Evolutionary conservation across 2,797 vertebrate species (phyloP).

Genomic region (Monodelphis domestica): DNA sequence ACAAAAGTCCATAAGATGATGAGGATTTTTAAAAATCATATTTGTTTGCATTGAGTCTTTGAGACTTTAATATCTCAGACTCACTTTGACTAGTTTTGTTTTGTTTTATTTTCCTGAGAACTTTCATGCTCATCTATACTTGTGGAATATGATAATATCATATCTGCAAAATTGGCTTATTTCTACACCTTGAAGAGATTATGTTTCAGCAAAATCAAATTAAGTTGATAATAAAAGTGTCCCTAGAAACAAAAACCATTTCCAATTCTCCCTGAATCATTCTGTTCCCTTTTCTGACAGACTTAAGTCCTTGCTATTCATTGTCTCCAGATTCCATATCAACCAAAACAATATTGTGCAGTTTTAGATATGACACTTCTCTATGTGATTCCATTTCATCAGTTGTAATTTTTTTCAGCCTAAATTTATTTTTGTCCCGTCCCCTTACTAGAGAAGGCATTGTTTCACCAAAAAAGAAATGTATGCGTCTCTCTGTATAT

Average conservation of each 20-base stretch:
- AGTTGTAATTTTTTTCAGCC: no score
- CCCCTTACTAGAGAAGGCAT: no score
- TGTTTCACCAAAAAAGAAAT: no score
- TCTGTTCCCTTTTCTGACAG: conserved; percentile 16
- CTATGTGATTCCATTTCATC: conserved; percentile 43
- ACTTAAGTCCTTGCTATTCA: conserved; percentile 11
- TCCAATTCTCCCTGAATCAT: background rate
- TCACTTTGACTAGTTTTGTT: background rate
- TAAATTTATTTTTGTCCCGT: no score
- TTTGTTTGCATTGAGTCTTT: background rate
- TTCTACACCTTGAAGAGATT: background rate
- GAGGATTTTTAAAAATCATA: background rate
- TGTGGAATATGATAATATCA: conserved; percentile 25
- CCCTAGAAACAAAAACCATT: background rate
- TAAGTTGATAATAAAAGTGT: conserved; percentile 8
- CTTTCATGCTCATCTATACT: conserved; percentile 18
- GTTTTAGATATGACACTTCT: conserved; percentile 18
- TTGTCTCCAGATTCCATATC: conserved; percentile 26
- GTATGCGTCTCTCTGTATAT: no score
- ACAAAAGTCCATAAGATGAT: background rate
- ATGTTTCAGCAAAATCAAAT: conserved; percentile 11
- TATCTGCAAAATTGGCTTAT: conserved; percentile 21
- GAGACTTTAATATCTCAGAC: background rate
- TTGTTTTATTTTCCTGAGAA: background rate
- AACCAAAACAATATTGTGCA: conserved; percentile 16